Evolutionary conservation across 1,140 invertebrate species (phyloP).

Genomic region (Acromyrmex heyeri): DNA sequence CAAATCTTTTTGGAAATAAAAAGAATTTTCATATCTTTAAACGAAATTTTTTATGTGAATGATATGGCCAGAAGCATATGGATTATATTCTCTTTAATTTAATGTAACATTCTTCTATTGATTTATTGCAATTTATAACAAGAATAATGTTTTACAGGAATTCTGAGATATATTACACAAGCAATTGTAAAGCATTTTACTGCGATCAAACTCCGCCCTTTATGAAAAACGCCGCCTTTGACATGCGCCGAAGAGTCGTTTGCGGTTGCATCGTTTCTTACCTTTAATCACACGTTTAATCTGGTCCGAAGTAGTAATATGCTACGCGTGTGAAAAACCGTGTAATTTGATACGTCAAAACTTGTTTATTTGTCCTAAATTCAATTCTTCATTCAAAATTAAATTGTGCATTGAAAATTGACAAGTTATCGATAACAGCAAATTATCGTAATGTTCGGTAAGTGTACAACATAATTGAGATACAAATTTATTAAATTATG

Average conservation of each 20-base stretch:
- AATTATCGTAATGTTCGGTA: constrained; percentile 69
- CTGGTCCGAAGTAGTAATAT: constrained; percentile 40
- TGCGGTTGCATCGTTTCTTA: constrained; percentile 54
- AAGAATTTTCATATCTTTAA: not conserved
- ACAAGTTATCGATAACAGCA: not conserved
- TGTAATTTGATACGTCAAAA: constrained; percentile 15
- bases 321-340: constrained; percentile 24
- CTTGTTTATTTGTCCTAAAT: not conserved
- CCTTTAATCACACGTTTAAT: constrained; percentile 66
- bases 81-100: not conserved
- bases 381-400: not conserved
- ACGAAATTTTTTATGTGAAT: not conserved
- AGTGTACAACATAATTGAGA: constrained; percentile 27
- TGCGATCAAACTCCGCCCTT: constrained; percentile 78
- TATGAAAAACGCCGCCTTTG: constrained; percentile 73
- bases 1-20: not conserved
- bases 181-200: constrained; percentile 56
- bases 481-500: not conserved
- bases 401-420: not conserved
- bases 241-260: constrained; percentile 75
- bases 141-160: constrained; percentile 1
- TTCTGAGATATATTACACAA: not conserved
- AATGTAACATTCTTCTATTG: not conserved
- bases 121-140: not conserved
- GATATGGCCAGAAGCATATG: not conserved